These are phyloP conservation scores for Rhopalosiphum nymphaeae DNA, from an alignment of 2,888 invertebrate species.

Conservation along the genomic window DNA sequence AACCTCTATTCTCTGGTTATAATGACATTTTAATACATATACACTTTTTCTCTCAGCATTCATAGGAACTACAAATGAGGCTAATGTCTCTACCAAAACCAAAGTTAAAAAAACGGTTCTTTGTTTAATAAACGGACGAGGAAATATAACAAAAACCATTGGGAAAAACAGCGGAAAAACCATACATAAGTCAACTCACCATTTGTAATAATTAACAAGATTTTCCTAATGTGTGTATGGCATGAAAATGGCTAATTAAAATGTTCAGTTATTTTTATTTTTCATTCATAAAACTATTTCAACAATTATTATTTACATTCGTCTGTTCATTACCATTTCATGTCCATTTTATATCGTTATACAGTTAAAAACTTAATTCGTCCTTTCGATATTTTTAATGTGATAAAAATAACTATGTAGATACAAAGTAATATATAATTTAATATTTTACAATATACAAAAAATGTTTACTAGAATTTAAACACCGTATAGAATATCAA, in stretches of 20 bases:
- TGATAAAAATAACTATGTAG: neutral
- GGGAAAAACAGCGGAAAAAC: conserved; percentile 49
- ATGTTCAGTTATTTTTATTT: neutral
- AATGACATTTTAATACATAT: conserved; percentile 58
- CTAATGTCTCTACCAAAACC: conserved; percentile 33
- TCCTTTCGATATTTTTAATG: neutral
- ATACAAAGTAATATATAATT: neutral
- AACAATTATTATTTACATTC: neutral
- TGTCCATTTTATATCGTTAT: neutral
- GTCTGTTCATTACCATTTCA: neutral
- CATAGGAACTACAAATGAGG: conserved; percentile 45
- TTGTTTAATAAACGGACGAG: conserved; percentile 36
- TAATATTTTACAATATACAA: neutral
- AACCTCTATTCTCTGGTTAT: conserved; percentile 52
- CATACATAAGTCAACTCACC: conserved; percentile 28
- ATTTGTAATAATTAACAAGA: conserved; percentile 55
- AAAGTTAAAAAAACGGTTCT: conserved; percentile 42
- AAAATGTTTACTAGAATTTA: neutral
- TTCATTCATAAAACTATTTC: neutral
- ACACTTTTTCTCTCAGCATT: conserved; percentile 44
- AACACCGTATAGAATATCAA: neutral
- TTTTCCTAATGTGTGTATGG: conserved; percentile 8
- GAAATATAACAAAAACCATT: conserved; percentile 36
- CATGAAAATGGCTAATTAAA: neutral
- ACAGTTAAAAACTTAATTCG: neutral